Evolutionary conservation across 2,888 invertebrate species (phyloP).

Genomic region (Melinaea marsaeus): DNA sequence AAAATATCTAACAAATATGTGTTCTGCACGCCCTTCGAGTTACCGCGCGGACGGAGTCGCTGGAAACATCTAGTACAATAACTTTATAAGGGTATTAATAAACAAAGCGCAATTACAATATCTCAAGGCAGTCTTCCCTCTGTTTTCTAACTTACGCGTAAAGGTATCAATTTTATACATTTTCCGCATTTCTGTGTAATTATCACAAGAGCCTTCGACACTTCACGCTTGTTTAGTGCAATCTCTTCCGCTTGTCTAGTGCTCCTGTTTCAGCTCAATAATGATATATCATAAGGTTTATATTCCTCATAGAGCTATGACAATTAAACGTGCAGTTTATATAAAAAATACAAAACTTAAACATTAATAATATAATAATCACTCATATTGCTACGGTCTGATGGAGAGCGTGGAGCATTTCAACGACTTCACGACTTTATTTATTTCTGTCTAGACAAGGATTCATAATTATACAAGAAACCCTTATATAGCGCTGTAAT

Average conservation of each 20-base stretch:
- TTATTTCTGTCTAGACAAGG: too few relatives aligned
- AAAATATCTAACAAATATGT: too few relatives aligned
- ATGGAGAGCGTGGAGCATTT: too few relatives aligned
- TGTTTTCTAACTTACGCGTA: slow-evolving; percentile 28
- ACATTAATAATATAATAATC: too few relatives aligned
- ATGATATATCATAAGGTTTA: not conserved
- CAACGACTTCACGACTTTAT: too few relatives aligned
- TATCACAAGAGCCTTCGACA: slow-evolving; percentile 29
- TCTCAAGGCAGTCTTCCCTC: slow-evolving; percentile 32
- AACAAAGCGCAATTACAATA: slow-evolving; percentile 30
- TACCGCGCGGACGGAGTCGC: not conserved
- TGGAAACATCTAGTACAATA: slow-evolving; percentile 6
- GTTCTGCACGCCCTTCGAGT: too few relatives aligned
- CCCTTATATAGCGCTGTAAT: too few relatives aligned
- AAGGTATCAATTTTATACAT: slow-evolving; percentile 19
- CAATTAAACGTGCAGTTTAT: too few relatives aligned
- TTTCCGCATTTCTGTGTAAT: slow-evolving; percentile 35
- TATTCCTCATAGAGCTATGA: not conserved
- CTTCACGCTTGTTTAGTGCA: slow-evolving; percentile 22
- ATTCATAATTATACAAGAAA: too few relatives aligned
- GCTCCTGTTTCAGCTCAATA: slow-evolving; percentile 13
- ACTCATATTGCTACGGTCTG: too few relatives aligned
- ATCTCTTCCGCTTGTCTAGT: slow-evolving; percentile 31
- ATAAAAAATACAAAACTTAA: too few relatives aligned
- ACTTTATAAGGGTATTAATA: slow-evolving; percentile 18